Evolutionary conservation across 2,888 invertebrate genomes (phyloP), one percentile per base, ranked within the genome.

Genomic region (Tuberolachnus salignus): DNA sequence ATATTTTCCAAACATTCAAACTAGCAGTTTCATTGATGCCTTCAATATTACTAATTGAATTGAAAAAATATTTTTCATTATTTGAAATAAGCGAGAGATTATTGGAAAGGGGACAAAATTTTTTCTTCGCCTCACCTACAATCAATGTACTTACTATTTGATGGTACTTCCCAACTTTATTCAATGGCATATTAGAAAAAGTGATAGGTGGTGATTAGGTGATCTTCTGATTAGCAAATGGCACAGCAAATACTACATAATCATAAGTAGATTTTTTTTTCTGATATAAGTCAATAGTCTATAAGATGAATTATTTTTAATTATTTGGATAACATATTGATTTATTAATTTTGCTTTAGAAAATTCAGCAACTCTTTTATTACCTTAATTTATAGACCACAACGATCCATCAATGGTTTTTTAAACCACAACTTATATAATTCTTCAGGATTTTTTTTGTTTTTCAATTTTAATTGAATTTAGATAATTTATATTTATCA

Each of bases 321-420:
- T 82, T 26, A 86, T 83, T 80, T 82, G 82, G 11, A 81, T 82
- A 3, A 88, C 87, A 81, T 83, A 83, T 44, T 84, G 84, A 16
- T 83, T 81, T n/a, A 86, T 83, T 6, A 87, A 69, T 16, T 84
- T 84, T 13, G 87, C 87, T n/a, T 84, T 83, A 0, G 88, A 86
- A 19, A 83, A 82, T 82, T 85, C 84, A 6, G 87, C 84, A 13
- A 89, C 86, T 82, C 85, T 83, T 82, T 86, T 86, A 83, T 91
- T 91, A 64, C 91, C 91, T 63, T 88, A 89, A 82, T 87, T 85
- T 8, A 91, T 87, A 26, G 88, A 85, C 89, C 89, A 91, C 57
- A 90, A 84, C 19, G 86, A 86, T 42, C 84, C 84, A 42, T 86
- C 63, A 16, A 87, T n/a, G n/a, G n/a, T n/a, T n/a, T n/a, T n/a